Base-by-base conservation (phyloP, 2,888 invertebrate species). In the Plusia festucae region DNA sequence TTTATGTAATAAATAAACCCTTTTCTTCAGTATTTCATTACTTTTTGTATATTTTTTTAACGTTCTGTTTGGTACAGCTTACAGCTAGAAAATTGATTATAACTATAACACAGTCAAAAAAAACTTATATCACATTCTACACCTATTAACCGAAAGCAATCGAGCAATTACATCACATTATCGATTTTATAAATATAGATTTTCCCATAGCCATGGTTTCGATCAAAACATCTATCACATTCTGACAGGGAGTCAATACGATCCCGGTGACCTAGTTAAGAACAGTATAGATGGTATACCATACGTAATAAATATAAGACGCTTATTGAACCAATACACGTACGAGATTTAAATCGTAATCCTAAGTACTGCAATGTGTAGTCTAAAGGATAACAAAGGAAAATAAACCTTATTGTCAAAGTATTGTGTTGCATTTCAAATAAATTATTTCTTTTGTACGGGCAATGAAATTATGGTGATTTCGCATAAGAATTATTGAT, bases 261-360 rank as follows among this genome's bases (percentile, higher is more conserved):
- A 78, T 72, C 66, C 64, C 30, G n/a, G 27, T 67, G 82, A 73
- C 82, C 82, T 63, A 76, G 60, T 73, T 82, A 18, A 34, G 7
- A 54, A 67, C 67, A 62, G 49, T 61, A 7, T 46, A 61, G 53
- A 59, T 55, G 40, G 44, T 40, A 61, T 32, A 49, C 62, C 53
- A 32, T 64, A 49, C 20, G 27, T 51, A 30, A 62, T 49, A 27
- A 44, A 24, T 62, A 51, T 56, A 56, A 59, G 46, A 49, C 46
- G 46, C 18, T 49, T 49, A 18, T 9, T 20, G 46, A 49, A 20
- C 18, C 46, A 20, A 49, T 49, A 49, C 46, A 49, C 46, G 46
- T 49, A 49, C 18, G 20, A 20, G 46, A 49, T 49, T 49, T 49
- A 49, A 49, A 49, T 49, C 46, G 46, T 49, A 49, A 49, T 49